Evolutionary conservation across 2,797 vertebrate species (phyloP), one percentile per base, ranked within the genome.

Genomic region (Zonotrichia albicollis): DNA sequence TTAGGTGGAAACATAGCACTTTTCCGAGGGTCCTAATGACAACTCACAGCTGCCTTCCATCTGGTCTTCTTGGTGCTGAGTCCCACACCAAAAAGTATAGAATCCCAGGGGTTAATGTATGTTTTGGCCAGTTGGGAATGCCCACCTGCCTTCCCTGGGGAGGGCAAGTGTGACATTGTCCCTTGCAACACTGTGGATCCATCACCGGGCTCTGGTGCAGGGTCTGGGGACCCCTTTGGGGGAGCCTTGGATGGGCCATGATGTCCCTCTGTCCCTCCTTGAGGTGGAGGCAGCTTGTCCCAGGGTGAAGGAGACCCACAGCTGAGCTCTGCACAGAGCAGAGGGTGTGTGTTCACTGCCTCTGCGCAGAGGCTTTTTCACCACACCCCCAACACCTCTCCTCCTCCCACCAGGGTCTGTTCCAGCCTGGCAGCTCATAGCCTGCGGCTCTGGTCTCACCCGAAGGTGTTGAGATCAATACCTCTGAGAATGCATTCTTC

Each of bases 1-100:
- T 30, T 61, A 43, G 26, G 26, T 16, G 21, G 46, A 60, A 70
- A 30, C 4, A 30, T 11, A 29, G 16, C 46, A 26, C 32, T 9
- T 29, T 51, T 61, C 26, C 0, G 0, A 13, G 12, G 21, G 4
- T 36, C 11, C 32, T 34, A 32, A 30, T 6, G 11, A 26, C 21
- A 30, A 4, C 32, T 36, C 11, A 3, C 11, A 22, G 38, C 17
- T 81, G 43, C 17, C 13, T 38, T 61, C 38, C 11, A 14, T 45
- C 32, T 71, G 9, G 4, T 51, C 30, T 21, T 58, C 14, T 29
- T 60, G 46, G 25, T 61, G 26, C 21, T 43, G 38, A 81, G 21
- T 61, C n/a, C 7, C 11, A 4, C 3, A 11, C 4, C 3, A 16
- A 51, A 46, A 34, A 11, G 9, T 30, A 16, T 9, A 17, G 38